Evolutionary conservation across 2,888 invertebrate species (phyloP).

Genomic region (Schizaphis graminum): DNA sequence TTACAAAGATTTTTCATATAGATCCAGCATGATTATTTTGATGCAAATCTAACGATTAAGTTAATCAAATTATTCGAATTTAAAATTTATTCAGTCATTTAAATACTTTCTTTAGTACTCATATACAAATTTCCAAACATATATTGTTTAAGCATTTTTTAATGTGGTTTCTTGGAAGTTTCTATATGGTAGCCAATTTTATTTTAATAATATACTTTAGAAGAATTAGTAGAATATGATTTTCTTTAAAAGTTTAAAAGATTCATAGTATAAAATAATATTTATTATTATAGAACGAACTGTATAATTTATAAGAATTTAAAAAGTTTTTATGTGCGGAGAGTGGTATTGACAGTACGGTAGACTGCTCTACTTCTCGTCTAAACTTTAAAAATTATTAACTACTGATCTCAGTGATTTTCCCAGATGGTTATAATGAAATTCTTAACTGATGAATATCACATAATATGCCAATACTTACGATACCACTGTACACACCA

Average conservation of each 20-base stretch:
- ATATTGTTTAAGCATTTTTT: not conserved
- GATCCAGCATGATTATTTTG: not conserved
- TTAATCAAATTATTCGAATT: not conserved
- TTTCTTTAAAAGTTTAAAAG: not conserved
- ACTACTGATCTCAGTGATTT: not conserved
- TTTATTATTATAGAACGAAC: not conserved
- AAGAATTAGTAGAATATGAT: not conserved
- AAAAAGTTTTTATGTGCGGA: not conserved
- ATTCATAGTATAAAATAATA: not conserved
- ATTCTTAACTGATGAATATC: not conserved
- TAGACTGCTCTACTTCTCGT: not conserved
- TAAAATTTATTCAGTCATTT: not conserved
- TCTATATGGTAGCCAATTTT: not conserved
- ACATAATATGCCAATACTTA: not conserved
- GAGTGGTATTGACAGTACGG: not conserved
- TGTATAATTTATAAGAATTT: not conserved
- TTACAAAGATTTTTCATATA: not conserved
- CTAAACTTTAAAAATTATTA: not conserved
- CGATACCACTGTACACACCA: not conserved
- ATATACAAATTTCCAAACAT: not conserved
- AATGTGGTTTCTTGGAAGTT: not conserved
- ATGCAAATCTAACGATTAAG: not conserved
- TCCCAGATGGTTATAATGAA: not conserved
- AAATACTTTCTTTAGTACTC: not conserved
- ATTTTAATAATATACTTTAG: not conserved